Base-by-base conservation (phyloP, 1,140 invertebrate genomes). In the Mylabris phalerata region DNA sequence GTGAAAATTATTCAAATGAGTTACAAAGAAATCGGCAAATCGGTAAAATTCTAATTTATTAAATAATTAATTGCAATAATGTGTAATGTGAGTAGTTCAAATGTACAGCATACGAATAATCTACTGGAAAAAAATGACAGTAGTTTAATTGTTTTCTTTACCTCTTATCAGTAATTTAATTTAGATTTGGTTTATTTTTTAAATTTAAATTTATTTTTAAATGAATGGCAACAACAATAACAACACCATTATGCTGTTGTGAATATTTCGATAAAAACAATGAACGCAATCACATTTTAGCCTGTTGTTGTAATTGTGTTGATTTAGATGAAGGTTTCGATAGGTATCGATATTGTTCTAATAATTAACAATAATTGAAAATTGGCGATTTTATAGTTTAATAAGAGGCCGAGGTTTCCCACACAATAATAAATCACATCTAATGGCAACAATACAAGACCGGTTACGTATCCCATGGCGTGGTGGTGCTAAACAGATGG, bases 281-380 rank as follows among this genome's bases (percentile, higher is more conserved):
- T 50, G 66, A 80, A 61, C 70, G 73, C 46, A 79, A 73, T 57
- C 80, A 82, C 63, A 69, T 82, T n/a, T 62, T 82, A 61, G 77
- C 70, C 63, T 81, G 79, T 59, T 81, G 79, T 63, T 82, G 81
- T 69, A 79, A 80, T 65, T 82, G 81, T 66, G 68, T 72, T 57
- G 77, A 81, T 62, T 73, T 81, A 55, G 81, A 82, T 69, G 71
- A 75, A 54, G 72, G 69, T 25, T 72, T 72, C 65, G 77, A 77
- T 26, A 76, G 72, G 77, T 78, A 67, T 66, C 39, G 6, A 5
- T 26, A 9, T 26, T 32, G 4, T 32, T 32, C 32, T 32, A 4
- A 4, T 32, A 11, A 25, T 25, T 3, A 24, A 41, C 42, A 9
- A 49, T 25, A 26, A 41, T 45, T 3, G 9, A 43, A 9, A 49